Evolutionary conservation across 2,113 vertebrate species (phyloP).

Genomic region (Periophthalmodon schlosseri): DNA sequence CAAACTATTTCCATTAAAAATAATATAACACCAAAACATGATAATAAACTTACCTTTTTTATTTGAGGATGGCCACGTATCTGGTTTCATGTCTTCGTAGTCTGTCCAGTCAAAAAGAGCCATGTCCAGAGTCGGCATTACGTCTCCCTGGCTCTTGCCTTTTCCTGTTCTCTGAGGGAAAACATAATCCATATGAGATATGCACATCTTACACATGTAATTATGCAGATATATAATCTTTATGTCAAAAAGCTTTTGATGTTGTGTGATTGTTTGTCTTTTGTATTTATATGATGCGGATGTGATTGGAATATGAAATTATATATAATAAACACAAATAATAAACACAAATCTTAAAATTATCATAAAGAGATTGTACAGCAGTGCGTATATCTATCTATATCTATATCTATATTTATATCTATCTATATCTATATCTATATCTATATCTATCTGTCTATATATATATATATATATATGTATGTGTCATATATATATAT

Average conservation of each 20-base stretch:
- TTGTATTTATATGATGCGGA: conserved; percentile 1
- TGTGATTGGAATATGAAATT: conserved; percentile 30
- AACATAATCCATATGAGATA: conserved; percentile 4
- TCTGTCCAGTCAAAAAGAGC: conserved; percentile 96
- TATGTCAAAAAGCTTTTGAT: conserved; percentile 1
- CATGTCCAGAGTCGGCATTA: conserved; percentile 97
- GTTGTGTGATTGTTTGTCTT: background rate
- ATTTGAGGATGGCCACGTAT: conserved; percentile 85
- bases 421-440: too few species aligned
- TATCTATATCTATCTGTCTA: too few species aligned
- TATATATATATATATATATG: too few species aligned
- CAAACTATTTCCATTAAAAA: background rate
- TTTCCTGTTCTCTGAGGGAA: conserved; percentile 61
- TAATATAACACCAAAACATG: background rate
- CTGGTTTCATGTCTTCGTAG: conserved; percentile 95
- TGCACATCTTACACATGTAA: background rate
- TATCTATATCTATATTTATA: too few species aligned
- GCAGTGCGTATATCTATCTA: too few species aligned
- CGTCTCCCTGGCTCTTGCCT: conserved; percentile 84
- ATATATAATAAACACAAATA: conserved; percentile 13
- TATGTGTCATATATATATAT: too few species aligned
- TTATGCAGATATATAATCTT: conserved; percentile 23
- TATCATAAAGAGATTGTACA: background rate
- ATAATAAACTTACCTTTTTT: conserved; percentile 82
- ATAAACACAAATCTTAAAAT: conserved; percentile 11